These are phyloP conservation scores for Muricea muricata DNA, from an alignment of 92 coral and sea anemone genomes.

Conservation along the genomic window DNA sequence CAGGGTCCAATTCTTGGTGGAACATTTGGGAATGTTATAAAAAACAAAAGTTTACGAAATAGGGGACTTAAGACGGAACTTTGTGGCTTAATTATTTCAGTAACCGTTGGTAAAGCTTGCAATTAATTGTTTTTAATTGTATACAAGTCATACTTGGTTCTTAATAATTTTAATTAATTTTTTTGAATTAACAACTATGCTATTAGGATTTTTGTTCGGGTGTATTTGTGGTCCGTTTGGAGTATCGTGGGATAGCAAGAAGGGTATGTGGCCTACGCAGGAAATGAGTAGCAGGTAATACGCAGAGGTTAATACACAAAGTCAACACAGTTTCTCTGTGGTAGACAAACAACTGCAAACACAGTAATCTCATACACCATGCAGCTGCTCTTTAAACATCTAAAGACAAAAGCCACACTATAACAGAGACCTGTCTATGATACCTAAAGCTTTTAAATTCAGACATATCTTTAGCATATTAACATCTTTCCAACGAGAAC, in stretches of 20 bases:
- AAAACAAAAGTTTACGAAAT: constrained; percentile 8
- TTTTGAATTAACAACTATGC: neutral
- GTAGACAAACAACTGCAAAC: no score
- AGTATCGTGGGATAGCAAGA: constrained; percentile 2
- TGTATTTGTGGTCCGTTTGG: constrained; percentile 32
- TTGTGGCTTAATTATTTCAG: constrained; percentile 30
- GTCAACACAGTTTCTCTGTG: no score
- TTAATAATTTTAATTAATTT: neutral
- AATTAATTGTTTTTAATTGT: neutral
- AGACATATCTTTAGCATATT: no score
- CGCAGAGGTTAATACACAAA: no score
- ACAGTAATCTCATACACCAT: no score
- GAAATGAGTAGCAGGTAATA: constrained; percentile 46
- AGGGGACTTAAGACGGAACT: constrained; percentile 39
- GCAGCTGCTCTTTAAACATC: no score
- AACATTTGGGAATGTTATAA: constrained; percentile 36
- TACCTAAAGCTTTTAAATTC: no score
- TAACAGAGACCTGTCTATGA: no score
- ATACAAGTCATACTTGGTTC: neutral
- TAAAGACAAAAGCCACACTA: no score
- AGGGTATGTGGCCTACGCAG: constrained; percentile 32
- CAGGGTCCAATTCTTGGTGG: constrained; percentile 41
- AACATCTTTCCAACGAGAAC: no score
- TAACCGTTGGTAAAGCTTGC: constrained; percentile 7
- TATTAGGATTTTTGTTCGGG: constrained; percentile 34